These are phyloP conservation scores for Menidia menidia DNA, from an alignment of 2,797 vertebrate species.

Conservation along the genomic window DNA sequence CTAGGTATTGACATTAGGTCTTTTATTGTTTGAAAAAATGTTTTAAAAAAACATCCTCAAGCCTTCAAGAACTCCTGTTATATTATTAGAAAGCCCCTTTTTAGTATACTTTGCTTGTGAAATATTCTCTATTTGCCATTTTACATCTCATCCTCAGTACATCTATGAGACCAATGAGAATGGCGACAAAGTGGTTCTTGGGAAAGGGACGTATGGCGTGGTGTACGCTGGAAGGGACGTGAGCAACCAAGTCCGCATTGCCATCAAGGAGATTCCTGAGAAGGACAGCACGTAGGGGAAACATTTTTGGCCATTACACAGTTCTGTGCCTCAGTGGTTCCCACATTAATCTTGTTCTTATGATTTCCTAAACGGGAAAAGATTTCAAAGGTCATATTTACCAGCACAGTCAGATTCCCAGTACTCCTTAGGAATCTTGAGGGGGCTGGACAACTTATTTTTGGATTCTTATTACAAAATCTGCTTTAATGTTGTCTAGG, in stretches of 20 bases:
- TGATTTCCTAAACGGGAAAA: slow-evolving; percentile 11
- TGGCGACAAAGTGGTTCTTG: slow-evolving; percentile 87
- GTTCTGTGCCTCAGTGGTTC: slow-evolving; percentile 14
- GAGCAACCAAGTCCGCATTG: slow-evolving; percentile 91
- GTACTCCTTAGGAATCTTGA: slow-evolving; percentile 8
- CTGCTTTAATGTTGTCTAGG: neutral
- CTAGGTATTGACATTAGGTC: slow-evolving; percentile 23
- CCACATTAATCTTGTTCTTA: slow-evolving; percentile 9
- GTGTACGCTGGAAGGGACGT: slow-evolving; percentile 91
- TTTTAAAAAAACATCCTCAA: slow-evolving; percentile 8
- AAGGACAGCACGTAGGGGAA: slow-evolving; percentile 87
- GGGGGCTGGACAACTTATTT: slow-evolving; percentile 24
- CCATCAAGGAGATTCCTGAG: slow-evolving; percentile 95
- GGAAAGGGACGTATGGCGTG: slow-evolving; percentile 91
- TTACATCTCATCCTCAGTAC: slow-evolving; percentile 75
- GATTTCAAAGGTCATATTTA: slow-evolving; percentile 30
- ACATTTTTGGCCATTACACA: neutral
- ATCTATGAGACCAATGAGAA: slow-evolving; percentile 88
- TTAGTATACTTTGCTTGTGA: slow-evolving; percentile 14
- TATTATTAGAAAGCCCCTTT: neutral
- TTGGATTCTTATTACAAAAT: slow-evolving; percentile 21
- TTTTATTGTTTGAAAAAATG: slow-evolving; percentile 1
- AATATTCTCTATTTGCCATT: slow-evolving; percentile 14
- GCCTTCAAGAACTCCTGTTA: neutral
- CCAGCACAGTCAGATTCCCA: slow-evolving; percentile 13